Evolutionary conservation across 2,888 invertebrate species (phyloP), one percentile per base, ranked within the genome.

Genomic region (Rhagonycha fulva): DNA sequence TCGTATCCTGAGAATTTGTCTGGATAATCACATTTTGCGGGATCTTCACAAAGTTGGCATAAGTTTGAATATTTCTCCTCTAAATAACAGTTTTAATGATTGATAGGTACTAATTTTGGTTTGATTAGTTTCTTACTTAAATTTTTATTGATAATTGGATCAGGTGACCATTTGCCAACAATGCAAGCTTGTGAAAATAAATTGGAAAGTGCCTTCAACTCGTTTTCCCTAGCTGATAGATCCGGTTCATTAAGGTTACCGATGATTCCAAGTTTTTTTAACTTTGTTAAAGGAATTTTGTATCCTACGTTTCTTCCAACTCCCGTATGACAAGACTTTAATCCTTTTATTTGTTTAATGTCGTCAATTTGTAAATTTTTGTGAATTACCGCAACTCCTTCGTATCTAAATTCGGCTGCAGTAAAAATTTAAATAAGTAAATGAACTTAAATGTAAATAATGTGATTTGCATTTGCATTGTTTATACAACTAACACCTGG

Each of bases 251-350:
- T 93, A 84, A 93, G 89, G 78, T 91, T 91, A 5, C 91, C 90
- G 84, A 95, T 91, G 14, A 93, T 87, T 23, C 92, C 89, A 83
- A 92, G 90, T 78, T 94, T 93, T 88, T 95, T 93, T 82, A 97
- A 88, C 89, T 94, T 94, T 0, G 94, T 94, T 11, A 94, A 88
- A 0, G 94, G 94, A 73, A 94, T 93, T 90, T 96, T 94, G 89
- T 96, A 97, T 24, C 97, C 97, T 9, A 96, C 96, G 84, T 96
- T 96, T 79, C 95, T 92, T 72, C 96, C 95, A 77, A 96, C 93
- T 11, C 95, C 95, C 3, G 96, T 95, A 85, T 96, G 96, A 83
- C 97, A 97, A 0, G 96, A 95, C 82, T 93, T 94, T 69, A 94
- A 90, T 0, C 95, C 95, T 79, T 91, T 91, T 72, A 97, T 88